Evolutionary conservation across 2,888 invertebrate species (phyloP).

Genomic region (Napeogenes inachia): DNA sequence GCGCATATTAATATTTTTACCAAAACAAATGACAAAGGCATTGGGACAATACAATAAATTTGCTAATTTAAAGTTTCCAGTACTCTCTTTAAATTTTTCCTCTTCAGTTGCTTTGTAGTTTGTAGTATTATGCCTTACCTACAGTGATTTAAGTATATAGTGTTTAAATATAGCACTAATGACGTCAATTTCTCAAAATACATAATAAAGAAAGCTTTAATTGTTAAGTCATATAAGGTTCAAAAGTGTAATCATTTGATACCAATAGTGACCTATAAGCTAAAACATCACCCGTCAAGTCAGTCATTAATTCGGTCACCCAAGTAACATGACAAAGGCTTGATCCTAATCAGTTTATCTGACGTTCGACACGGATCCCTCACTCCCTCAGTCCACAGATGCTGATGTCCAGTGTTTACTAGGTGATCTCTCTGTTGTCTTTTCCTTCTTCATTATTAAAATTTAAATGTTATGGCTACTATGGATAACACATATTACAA

Average conservation of each 20-base stretch:
- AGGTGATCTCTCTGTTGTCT: background rate
- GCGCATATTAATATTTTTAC: conserved; percentile 27
- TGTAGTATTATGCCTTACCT: background rate
- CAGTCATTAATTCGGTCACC: conserved; percentile 2
- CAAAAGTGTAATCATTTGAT: background rate
- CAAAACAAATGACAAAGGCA: conserved; percentile 22
- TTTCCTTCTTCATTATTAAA: too few species aligned
- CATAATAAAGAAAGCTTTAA: too few species aligned
- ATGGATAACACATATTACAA: too few species aligned
- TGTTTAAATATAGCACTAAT: too few species aligned
- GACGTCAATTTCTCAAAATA: too few species aligned
- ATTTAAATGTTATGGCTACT: too few species aligned
- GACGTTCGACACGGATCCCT: background rate
- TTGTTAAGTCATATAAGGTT: background rate
- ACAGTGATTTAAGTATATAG: background rate
- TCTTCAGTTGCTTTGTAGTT: conserved; percentile 7
- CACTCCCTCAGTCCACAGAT: background rate
- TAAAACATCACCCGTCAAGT: background rate
- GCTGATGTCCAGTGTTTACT: background rate
- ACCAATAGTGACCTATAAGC: background rate
- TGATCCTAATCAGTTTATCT: conserved; percentile 4
- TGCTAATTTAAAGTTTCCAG: conserved; percentile 26
- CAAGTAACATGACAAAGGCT: background rate
- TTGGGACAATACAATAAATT: conserved; percentile 25
- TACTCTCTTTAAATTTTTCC: conserved; percentile 17